These are phyloP conservation scores for Idaea straminata DNA, from an alignment of 2,888 invertebrate genomes.

Conservation along the genomic window DNA sequence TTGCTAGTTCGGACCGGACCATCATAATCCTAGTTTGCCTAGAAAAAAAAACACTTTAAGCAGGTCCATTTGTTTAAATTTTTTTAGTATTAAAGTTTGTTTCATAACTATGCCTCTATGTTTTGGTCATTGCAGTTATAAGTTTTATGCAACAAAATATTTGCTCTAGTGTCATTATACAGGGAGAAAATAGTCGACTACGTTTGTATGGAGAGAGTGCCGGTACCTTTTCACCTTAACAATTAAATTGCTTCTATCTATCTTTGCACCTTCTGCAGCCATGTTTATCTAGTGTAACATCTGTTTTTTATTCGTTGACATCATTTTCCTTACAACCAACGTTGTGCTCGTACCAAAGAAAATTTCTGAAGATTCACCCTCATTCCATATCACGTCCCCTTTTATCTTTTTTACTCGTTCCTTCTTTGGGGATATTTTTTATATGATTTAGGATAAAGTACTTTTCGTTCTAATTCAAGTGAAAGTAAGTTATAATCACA, in stretches of 20 bases:
- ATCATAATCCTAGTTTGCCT: too few species aligned
- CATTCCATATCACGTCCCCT: slow-evolving; percentile 51
- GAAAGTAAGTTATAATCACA: slow-evolving; percentile 1
- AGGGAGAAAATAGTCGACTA: too few species aligned
- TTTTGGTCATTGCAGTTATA: too few species aligned
- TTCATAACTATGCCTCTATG: too few species aligned
- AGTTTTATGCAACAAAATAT: too few species aligned
- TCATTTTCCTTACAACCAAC: slow-evolving; percentile 38
- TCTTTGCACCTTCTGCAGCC: too few species aligned
- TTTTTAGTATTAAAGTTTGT: too few species aligned
- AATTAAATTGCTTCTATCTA: neutral
- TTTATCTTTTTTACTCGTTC: slow-evolving; percentile 53
- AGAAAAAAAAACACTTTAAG: too few species aligned
- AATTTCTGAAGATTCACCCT: slow-evolving; percentile 43
- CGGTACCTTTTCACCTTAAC: neutral
- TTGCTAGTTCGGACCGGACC: too few species aligned
- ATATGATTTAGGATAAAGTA: slow-evolving; percentile 36
- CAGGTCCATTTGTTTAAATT: too few species aligned
- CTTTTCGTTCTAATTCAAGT: slow-evolving; percentile 12
- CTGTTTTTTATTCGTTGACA: slow-evolving; percentile 31
- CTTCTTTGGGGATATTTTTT: slow-evolving; percentile 43
- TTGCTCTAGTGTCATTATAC: too few species aligned
- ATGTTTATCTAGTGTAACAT: neutral
- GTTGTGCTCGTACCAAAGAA: slow-evolving; percentile 34
- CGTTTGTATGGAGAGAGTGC: too few species aligned